phyloP scores from a whole-genome alignment of 2,888 invertebrate species.

The Microplitis manilae region DNA sequence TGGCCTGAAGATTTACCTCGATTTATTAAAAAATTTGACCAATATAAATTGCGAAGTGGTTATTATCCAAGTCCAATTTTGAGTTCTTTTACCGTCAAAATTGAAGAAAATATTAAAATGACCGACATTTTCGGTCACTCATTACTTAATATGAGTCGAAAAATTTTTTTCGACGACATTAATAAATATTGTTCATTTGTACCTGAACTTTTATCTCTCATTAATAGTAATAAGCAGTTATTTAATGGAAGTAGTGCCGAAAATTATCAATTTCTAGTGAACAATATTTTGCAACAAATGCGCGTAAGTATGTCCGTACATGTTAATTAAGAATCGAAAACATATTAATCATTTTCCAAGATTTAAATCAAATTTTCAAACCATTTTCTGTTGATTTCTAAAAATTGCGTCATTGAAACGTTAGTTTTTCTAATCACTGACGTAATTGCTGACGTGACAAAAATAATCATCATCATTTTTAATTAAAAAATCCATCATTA shows the following conservation, averaged over 20 bases:
- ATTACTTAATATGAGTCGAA: not conserved
- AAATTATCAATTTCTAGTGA: not conserved
- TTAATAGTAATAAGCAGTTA: not conserved
- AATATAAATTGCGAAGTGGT: not conserved
- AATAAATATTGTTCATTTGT: not conserved
- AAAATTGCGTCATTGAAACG: too few species aligned
- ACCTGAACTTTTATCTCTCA: not conserved
- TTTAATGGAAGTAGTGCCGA: not conserved
- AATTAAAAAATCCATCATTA: too few species aligned
- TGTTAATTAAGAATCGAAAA: too few species aligned
- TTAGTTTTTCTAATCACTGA: too few species aligned
- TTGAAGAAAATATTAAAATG: not conserved
- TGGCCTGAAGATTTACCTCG: not conserved
- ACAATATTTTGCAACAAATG: not conserved
- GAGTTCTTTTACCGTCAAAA: not conserved
- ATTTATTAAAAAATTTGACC: not conserved
- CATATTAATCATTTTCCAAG: too few species aligned
- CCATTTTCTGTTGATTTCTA: too few species aligned
- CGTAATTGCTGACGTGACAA: too few species aligned
- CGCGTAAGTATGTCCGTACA: too few species aligned
- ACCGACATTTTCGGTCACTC: not conserved
- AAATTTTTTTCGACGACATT: not conserved
- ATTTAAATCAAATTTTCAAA: too few species aligned
- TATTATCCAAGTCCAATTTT: not conserved
- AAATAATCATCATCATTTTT: too few species aligned